Evolutionary conservation across 2,113 vertebrate genomes (phyloP).

Genomic region (Corythornis madagascariensis): DNA sequence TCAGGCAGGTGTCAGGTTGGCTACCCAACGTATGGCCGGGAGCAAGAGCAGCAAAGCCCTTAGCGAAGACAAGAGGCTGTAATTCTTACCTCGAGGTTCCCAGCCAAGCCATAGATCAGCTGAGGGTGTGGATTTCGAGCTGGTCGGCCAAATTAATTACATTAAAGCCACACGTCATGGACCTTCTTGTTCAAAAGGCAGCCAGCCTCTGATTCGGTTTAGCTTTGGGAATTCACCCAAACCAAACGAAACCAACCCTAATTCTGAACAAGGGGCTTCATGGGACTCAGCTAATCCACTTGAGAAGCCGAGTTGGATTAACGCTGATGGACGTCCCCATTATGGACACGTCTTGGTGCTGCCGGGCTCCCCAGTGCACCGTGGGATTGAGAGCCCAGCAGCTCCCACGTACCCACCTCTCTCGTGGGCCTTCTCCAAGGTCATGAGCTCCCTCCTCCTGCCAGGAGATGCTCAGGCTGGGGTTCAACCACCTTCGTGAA

Average conservation of each 20-base stretch:
- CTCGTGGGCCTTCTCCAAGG: neutral
- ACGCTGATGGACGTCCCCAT: neutral
- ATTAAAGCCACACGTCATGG: fast-evolving
- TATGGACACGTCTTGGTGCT: fast-evolving
- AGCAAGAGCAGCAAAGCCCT: neutral
- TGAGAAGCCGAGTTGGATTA: neutral
- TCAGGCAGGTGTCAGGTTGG: neutral
- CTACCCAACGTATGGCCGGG: too few relatives aligned
- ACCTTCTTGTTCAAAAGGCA: neutral
- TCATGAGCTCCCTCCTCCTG: fast-evolving
- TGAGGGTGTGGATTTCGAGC: neutral
- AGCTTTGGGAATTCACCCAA: neutral
- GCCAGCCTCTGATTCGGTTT: neutral
- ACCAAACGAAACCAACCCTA: neutral
- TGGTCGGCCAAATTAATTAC: neutral
- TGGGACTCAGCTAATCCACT: neutral
- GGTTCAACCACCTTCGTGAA: neutral
- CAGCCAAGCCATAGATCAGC: neutral
- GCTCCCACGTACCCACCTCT: neutral
- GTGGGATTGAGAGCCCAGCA: neutral
- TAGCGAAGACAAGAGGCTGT: fast-evolving
- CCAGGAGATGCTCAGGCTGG: neutral
- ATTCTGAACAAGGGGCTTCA: neutral
- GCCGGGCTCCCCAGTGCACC: neutral
- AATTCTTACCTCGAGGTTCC: neutral